These are phyloP conservation scores for Vipera latastei DNA, from an alignment of 2,797 vertebrate species.

Conservation along the genomic window DNA sequence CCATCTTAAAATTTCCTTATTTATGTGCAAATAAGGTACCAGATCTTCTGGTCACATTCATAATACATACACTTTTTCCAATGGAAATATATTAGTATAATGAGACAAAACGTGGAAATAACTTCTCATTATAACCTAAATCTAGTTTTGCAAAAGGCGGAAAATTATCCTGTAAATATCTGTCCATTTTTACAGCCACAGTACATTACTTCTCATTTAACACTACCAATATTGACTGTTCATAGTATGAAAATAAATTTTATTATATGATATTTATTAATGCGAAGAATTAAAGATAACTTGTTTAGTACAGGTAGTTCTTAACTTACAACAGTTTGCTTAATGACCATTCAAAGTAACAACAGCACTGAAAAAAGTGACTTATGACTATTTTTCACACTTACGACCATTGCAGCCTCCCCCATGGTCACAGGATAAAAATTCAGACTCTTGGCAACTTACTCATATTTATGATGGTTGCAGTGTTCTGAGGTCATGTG, in stretches of 20 bases:
- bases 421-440: neutral
- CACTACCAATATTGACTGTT: neutral
- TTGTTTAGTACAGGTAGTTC: neutral
- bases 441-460: neutral
- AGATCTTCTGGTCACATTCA: neutral
- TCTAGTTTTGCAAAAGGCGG: constrained; percentile 16
- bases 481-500: neutral
- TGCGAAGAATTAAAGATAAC: neutral
- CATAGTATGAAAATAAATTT: neutral
- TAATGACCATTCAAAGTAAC: neutral
- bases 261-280: neutral
- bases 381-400: neutral
- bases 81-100: neutral
- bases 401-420: neutral
- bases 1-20: neutral
- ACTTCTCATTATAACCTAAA: neutral
- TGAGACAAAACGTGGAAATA: neutral
- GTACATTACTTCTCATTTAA: neutral
- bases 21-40: neutral
- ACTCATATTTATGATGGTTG: neutral
- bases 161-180: neutral
- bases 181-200: neutral
- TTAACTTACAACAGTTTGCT: neutral
- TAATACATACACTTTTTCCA: neutral
- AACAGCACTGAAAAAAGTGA: neutral